Evolutionary conservation across 2,113 vertebrate genomes (phyloP).

Genomic region (Uria lomvia): DNA sequence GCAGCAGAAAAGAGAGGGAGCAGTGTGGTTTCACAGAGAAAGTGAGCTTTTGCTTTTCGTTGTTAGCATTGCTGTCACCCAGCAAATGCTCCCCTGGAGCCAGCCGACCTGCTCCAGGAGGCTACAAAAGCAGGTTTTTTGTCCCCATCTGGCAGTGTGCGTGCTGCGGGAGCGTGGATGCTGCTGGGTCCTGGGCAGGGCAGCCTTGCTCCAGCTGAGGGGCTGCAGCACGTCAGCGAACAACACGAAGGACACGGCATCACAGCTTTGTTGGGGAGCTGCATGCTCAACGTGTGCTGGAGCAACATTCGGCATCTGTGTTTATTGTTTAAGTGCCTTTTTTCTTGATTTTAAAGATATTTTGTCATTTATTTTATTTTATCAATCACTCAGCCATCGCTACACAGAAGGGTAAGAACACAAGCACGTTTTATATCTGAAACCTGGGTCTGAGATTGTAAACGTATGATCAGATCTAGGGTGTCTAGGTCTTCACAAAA

Average conservation of each 20-base stretch:
- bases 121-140: neutral
- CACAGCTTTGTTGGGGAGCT: rapidly evolving
- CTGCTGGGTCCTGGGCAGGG: neutral
- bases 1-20: neutral
- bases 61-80: neutral
- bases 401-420: neutral
- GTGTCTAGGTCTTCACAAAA: neutral
- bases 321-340: too few species aligned
- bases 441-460: neutral
- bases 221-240: neutral
- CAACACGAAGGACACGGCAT: rapidly evolving
- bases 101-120: neutral
- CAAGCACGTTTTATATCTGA: neutral
- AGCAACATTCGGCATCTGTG: neutral
- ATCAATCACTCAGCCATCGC: neutral
- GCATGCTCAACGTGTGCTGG: neutral
- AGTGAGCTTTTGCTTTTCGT: neutral
- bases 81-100: neutral
- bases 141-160: neutral
- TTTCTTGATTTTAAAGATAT: neutral
- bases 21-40: neutral
- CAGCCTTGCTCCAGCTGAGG: neutral
- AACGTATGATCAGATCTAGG: too few species aligned
- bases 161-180: neutral
- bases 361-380: neutral